phyloP scores from a whole-genome alignment of 1,140 invertebrate species.

The Antheraea pernyi region DNA sequence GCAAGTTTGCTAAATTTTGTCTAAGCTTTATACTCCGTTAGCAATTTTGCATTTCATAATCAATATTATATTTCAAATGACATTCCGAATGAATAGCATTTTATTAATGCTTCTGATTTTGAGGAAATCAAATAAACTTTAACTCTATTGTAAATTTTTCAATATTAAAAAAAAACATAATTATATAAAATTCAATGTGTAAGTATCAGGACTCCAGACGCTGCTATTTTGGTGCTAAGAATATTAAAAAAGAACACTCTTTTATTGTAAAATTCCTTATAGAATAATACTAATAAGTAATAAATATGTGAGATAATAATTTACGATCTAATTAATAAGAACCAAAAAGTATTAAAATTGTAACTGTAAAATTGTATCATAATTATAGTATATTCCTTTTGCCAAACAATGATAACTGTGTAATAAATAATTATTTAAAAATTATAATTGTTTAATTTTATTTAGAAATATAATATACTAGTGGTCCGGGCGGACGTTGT shows the following conservation, averaged over 20 bases:
- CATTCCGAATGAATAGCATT: not conserved
- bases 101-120: not conserved
- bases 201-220: not conserved
- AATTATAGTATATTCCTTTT: constrained; percentile 50
- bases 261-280: constrained; percentile 22
- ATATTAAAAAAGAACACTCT: constrained; percentile 11
- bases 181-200: too few species aligned
- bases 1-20: not conserved
- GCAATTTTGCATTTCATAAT: not conserved
- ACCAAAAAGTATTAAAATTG: constrained; percentile 72
- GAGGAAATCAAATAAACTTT: not conserved
- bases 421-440: constrained; percentile 54
- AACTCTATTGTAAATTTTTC: too few species aligned
- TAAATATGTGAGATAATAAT: constrained; percentile 11
- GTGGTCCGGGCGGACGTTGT: too few species aligned
- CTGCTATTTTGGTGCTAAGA: constrained; percentile 42
- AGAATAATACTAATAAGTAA: not conserved
- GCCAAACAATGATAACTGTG: constrained; percentile 50
- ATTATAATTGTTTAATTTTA: constrained; percentile 24
- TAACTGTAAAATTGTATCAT: constrained; percentile 34
- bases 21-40: not conserved
- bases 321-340: constrained; percentile 46
- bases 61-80: not conserved
- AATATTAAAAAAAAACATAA: not conserved
- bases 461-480: too few species aligned